Evolutionary conservation across 2,888 invertebrate species (phyloP).

Genomic region (Amphimallon solstitiale): DNA sequence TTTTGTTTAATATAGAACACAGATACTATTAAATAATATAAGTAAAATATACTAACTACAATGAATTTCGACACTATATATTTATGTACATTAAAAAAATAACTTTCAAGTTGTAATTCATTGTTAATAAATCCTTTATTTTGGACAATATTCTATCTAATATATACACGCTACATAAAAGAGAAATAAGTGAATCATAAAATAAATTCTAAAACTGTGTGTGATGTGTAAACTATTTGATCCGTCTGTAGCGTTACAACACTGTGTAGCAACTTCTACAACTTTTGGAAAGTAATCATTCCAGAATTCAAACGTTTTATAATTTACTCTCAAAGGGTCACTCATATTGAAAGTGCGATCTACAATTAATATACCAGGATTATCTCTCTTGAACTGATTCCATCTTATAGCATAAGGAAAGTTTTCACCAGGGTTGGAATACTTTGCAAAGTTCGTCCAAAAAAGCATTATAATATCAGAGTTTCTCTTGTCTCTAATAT

Average conservation of each 20-base stretch:
- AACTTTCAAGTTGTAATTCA: neutral
- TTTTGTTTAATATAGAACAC: too few species aligned
- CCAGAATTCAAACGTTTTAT: slow-evolving; percentile 85
- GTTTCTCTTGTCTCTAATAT: slow-evolving; percentile 79
- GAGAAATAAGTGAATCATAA: too few species aligned
- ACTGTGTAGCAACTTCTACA: slow-evolving; percentile 76
- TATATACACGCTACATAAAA: too few species aligned
- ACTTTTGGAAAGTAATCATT: slow-evolving; percentile 84
- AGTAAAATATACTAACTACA: too few species aligned
- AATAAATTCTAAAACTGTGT: neutral
- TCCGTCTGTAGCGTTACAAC: slow-evolving; percentile 71
- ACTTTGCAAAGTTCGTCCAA: slow-evolving; percentile 82
- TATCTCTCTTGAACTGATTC: slow-evolving; percentile 75
- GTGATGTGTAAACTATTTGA: slow-evolving; percentile 1
- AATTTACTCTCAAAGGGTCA: slow-evolving; percentile 73
- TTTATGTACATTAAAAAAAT: too few species aligned
- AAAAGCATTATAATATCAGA: slow-evolving; percentile 84
- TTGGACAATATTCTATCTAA: too few species aligned
- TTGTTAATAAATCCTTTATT: neutral
- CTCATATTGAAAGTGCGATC: slow-evolving; percentile 83
- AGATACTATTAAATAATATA: too few species aligned
- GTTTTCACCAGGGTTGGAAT: slow-evolving; percentile 75
- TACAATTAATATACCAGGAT: slow-evolving; percentile 77
- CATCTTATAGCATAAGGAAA: slow-evolving; percentile 78
- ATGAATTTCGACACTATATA: neutral